phyloP scores from a whole-genome alignment of 2,113 vertebrate genomes.

The Cyphomyrus discorhynchus region DNA sequence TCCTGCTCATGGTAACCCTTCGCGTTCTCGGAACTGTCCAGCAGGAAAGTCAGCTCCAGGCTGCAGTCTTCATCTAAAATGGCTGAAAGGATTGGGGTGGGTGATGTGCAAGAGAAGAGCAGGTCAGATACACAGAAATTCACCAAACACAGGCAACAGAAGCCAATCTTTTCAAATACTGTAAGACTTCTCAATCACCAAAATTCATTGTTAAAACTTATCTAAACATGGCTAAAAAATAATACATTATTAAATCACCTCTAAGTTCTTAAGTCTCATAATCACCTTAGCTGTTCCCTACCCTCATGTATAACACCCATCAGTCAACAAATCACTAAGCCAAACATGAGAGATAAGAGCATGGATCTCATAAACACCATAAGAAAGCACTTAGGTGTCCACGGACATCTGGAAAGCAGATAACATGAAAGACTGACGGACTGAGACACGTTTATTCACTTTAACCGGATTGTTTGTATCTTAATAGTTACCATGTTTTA shows the following conservation, averaged over 20 bases:
- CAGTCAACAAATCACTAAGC: background rate
- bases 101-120: no score
- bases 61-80: slow-evolving; percentile 72
- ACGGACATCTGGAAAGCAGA: background rate
- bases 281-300: background rate
- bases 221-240: background rate
- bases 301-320: background rate
- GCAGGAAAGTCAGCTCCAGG: slow-evolving; percentile 76
- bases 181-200: background rate
- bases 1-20: slow-evolving; percentile 79
- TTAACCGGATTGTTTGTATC: background rate
- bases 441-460: background rate
- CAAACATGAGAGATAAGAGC: background rate
- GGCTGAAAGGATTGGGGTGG: slow-evolving; percentile 39
- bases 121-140: background rate
- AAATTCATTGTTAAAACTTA: background rate
- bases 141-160: background rate
- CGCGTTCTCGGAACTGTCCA: slow-evolving; percentile 85
- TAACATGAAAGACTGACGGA: background rate
- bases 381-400: background rate
- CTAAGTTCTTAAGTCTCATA: background rate
- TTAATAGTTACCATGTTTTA: background rate
- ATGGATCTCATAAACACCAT: background rate
- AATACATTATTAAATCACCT: background rate
- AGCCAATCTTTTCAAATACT: background rate